phyloP scores from a whole-genome alignment of 2,797 vertebrate genomes.

The Danio tinwini region DNA sequence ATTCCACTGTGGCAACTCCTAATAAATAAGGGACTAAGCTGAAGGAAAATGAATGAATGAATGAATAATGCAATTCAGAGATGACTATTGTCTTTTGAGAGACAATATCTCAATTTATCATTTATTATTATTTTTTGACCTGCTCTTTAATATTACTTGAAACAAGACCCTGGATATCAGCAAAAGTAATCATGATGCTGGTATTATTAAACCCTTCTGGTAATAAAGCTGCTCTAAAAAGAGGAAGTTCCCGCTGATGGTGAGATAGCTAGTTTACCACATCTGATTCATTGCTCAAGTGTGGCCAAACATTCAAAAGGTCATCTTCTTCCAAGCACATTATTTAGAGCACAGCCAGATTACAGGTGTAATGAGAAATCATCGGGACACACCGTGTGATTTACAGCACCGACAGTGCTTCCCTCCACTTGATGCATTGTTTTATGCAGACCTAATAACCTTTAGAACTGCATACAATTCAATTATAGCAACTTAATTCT shows the following conservation, averaged over 20 bases:
- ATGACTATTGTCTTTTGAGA: too few species aligned
- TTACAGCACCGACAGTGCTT: conserved; percentile 27
- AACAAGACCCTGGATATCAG: background rate
- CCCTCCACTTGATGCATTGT: background rate
- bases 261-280: background rate
- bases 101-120: too few species aligned
- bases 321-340: conserved; percentile 74
- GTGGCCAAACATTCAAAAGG: conserved; percentile 62
- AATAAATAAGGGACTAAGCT: too few species aligned
- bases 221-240: conserved; percentile 12
- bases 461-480: background rate
- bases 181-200: background rate
- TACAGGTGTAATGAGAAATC: conserved; percentile 57
- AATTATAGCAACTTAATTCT: background rate
- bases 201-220: background rate
- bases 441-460: too few species aligned
- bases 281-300: conserved; percentile 23
- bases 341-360: conserved; percentile 77
- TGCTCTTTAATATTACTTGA: too few species aligned
- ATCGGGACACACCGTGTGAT: conserved; percentile 55
- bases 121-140: too few species aligned
- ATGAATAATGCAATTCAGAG: too few species aligned
- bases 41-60: too few species aligned
- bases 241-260: background rate
- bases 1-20: too few species aligned